These are phyloP conservation scores for Melikaiella ostensackeni DNA, from an alignment of 2,888 invertebrate species.

Conservation along the genomic window DNA sequence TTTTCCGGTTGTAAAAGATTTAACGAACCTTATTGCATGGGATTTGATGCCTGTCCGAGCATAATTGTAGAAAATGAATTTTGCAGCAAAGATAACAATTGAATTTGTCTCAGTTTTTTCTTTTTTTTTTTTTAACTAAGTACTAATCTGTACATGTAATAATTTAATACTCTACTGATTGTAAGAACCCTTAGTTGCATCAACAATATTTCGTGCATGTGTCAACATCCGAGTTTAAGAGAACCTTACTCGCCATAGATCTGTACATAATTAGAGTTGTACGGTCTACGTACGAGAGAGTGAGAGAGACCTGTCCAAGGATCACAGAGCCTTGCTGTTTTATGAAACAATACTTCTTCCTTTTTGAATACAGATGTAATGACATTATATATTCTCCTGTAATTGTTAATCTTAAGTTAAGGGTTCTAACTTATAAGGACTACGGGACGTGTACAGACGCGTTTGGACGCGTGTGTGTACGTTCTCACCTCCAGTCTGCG, in stretches of 20 bases:
- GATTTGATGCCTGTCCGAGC: slow-evolving; percentile 28
- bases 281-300: slow-evolving; percentile 39
- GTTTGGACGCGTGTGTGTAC: slow-evolving; percentile 51
- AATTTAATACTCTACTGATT: slow-evolving; percentile 69
- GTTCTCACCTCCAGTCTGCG: slow-evolving; percentile 41
- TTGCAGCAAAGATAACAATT: slow-evolving; percentile 39
- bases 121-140: slow-evolving; percentile 63
- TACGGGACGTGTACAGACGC: slow-evolving; percentile 46
- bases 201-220: slow-evolving; percentile 52
- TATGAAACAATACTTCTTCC: slow-evolving; percentile 60
- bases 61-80: slow-evolving; percentile 40
- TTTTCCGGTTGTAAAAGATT: slow-evolving; percentile 19
- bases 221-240: slow-evolving; percentile 35
- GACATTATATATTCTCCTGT: slow-evolving; percentile 59
- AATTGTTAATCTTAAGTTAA: slow-evolving; percentile 61
- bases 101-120: slow-evolving; percentile 53
- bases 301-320: slow-evolving; percentile 51
- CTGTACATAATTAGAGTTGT: slow-evolving; percentile 49
- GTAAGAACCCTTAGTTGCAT: slow-evolving; percentile 65
- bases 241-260: slow-evolving; percentile 36
- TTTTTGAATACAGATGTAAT: slow-evolving; percentile 57
- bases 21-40: slow-evolving; percentile 31
- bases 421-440: slow-evolving; percentile 61
- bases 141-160: slow-evolving; percentile 68
- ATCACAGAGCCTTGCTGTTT: slow-evolving; percentile 59